These are phyloP conservation scores for Hydropotes inermis DNA, from an alignment of 2,113 vertebrate genomes.

Conservation along the genomic window DNA sequence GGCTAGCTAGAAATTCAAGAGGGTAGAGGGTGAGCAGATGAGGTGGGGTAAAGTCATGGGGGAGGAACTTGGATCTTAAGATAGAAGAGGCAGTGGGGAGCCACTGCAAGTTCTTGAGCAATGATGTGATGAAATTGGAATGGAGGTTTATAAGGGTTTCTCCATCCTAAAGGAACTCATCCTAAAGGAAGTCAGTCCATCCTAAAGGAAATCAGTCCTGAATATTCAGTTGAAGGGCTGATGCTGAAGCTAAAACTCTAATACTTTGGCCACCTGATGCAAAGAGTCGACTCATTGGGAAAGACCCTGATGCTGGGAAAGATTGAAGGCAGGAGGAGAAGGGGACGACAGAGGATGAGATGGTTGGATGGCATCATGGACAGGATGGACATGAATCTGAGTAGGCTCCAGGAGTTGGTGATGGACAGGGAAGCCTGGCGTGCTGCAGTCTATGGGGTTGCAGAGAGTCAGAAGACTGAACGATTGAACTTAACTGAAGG, in stretches of 20 bases:
- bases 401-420: neutral
- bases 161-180: neutral
- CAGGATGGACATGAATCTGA: neutral
- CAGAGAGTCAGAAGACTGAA: neutral
- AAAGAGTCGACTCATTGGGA: neutral
- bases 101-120: constrained; percentile 11
- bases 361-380: neutral
- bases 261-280: neutral
- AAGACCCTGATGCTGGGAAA: neutral
- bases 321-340: neutral
- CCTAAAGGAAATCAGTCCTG: neutral
- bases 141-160: neutral
- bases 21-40: neutral
- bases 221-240: neutral
- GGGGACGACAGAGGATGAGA: neutral
- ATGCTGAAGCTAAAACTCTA: neutral
- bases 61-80: neutral
- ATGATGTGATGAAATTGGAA: neutral
- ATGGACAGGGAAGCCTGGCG: neutral
- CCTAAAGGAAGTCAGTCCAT: neutral
- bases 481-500: neutral
- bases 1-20: neutral
- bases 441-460: neutral
- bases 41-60: neutral
- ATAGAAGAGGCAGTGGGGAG: neutral